These are phyloP conservation scores for Pholis gunnellus DNA, from an alignment of 2,113 vertebrate species.

Conservation along the genomic window DNA sequence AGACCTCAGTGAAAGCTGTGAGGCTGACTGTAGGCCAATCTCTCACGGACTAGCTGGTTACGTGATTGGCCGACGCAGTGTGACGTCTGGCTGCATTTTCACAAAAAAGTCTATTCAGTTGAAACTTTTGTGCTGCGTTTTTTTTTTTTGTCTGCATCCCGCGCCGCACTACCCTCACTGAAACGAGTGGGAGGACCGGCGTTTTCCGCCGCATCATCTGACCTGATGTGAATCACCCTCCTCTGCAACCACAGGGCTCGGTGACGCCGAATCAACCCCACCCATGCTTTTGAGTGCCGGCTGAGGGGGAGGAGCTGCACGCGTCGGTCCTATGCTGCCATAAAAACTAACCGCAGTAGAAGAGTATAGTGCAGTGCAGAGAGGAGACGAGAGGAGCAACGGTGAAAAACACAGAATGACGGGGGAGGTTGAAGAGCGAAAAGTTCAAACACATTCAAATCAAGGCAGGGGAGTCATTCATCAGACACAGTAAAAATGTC, in stretches of 20 bases:
- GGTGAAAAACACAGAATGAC: neutral
- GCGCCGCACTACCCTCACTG: too few species aligned
- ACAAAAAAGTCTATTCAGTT: too few species aligned
- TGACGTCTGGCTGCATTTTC: too few species aligned
- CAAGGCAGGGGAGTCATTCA: conserved; percentile 3
- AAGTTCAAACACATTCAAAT: conserved; percentile 8
- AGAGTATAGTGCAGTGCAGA: neutral
- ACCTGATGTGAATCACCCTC: neutral
- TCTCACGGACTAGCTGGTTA: too few species aligned
- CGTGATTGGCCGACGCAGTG: too few species aligned
- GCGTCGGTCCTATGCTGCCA: neutral
- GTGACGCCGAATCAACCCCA: conserved; percentile 35
- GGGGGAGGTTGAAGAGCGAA: neutral
- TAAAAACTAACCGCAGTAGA: conserved; percentile 25
- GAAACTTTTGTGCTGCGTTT: too few species aligned
- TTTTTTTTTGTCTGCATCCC: too few species aligned
- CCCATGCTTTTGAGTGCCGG: conserved; percentile 19
- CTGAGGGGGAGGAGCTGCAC: conserved; percentile 4
- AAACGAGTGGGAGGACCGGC: too few species aligned
- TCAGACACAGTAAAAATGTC: conserved; percentile 30
- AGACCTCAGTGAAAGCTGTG: neutral
- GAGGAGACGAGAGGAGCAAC: neutral
- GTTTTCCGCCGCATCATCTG: too few species aligned
- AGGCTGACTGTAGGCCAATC: too few species aligned
- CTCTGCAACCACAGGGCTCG: conserved; percentile 20